Conservation (phyloP, 2,113 vertebrate species). For the Boulengeromyrus knoepffleri region DNA sequence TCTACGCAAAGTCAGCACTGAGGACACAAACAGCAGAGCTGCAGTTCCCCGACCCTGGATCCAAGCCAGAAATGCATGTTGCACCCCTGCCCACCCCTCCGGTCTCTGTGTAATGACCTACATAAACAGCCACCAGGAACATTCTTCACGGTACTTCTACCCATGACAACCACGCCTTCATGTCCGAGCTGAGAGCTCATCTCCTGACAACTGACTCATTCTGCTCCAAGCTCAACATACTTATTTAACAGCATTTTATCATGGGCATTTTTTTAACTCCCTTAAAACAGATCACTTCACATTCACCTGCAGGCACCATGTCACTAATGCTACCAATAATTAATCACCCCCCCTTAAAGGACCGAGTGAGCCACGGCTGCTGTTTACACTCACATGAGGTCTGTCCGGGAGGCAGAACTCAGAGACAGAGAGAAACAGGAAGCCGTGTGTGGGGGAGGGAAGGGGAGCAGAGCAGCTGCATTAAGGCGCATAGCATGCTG, state of each 20-base stretch:
- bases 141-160: not conserved
- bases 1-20: not conserved
- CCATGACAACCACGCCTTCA: not conserved
- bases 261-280: not conserved
- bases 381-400: not conserved
- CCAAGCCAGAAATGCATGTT: not conserved
- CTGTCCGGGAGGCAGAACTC: not conserved
- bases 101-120: not conserved
- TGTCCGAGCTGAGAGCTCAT: not conserved
- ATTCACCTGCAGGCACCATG: not conserved
- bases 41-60: not conserved
- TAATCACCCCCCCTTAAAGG: not conserved
- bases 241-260: not conserved
- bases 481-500: slow-evolving; percentile 21
- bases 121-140: not conserved
- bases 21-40: not conserved
- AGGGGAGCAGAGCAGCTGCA: slow-evolving; percentile 32
- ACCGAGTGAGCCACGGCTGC: not conserved
- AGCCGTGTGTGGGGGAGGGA: slow-evolving; percentile 19
- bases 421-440: slow-evolving; percentile 10
- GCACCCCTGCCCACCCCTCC: not conserved
- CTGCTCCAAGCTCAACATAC: not conserved
- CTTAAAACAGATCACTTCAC: not conserved
- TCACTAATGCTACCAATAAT: not conserved
- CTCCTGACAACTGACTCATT: not conserved